Conservation (phyloP, 2,888 invertebrate species). For the Orthonevra nobilis region DNA sequence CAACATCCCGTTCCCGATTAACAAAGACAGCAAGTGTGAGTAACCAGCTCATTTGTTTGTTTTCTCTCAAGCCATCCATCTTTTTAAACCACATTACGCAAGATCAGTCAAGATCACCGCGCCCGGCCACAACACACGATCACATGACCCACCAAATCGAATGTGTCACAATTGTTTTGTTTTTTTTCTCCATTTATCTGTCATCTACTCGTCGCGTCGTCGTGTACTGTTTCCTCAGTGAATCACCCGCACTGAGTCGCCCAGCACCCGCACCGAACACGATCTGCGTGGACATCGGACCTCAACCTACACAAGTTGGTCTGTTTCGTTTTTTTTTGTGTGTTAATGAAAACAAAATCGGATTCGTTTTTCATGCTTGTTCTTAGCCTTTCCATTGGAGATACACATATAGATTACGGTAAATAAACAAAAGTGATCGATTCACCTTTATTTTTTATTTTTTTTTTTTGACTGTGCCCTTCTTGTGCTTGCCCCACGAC, state of each 20-base stretch:
- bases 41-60: too few species aligned
- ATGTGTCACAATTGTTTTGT: conserved; percentile 45
- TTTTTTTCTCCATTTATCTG: conserved; percentile 24
- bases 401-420: conserved; percentile 69
- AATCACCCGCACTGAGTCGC: conserved; percentile 35
- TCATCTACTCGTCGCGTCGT: too few species aligned
- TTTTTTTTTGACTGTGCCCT: conserved; percentile 14
- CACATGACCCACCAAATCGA: conserved; percentile 41
- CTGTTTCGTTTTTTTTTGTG: conserved; percentile 12
- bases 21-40: too few species aligned
- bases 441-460: too few species aligned
- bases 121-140: too few species aligned
- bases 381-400: conserved; percentile 58
- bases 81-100: too few species aligned
- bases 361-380: conserved; percentile 61
- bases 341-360: conserved; percentile 68
- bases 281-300: too few species aligned
- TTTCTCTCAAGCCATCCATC: too few species aligned
- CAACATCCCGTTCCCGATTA: too few species aligned
- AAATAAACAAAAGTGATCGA: conserved; percentile 71
- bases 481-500: neutral
- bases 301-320: conserved; percentile 22
- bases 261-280: too few species aligned
- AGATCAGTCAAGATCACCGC: too few species aligned
- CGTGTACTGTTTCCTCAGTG: conserved; percentile 14